Conservation (phyloP, 2,113 vertebrate species). For the Plectropomus leopardus region DNA sequence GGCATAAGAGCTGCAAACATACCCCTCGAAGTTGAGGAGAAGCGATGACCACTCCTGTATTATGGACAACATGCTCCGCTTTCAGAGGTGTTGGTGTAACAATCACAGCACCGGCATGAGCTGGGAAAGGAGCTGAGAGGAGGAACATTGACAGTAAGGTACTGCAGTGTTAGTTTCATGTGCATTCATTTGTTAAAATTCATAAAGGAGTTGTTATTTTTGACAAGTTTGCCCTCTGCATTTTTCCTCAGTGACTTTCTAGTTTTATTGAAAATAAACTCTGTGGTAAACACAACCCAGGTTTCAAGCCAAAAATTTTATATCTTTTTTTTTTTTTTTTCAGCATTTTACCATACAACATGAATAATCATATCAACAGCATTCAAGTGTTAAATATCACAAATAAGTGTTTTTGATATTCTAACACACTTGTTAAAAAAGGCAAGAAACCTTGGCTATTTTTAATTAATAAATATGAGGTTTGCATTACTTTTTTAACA, state of each 20-base stretch:
- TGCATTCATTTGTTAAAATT: background rate
- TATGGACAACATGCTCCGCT: constrained; percentile 86
- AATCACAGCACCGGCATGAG: constrained; percentile 89
- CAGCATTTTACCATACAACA: too few species aligned
- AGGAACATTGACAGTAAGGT: background rate
- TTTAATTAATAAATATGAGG: too few species aligned
- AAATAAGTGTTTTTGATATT: too few species aligned
- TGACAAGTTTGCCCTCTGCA: background rate
- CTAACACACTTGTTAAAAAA: too few species aligned
- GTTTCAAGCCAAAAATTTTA: background rate
- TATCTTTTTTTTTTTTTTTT: too few species aligned
- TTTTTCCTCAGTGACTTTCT: background rate
- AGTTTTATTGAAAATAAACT: background rate
- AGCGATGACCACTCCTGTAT: constrained; percentile 88
- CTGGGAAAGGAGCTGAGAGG: constrained; percentile 87
- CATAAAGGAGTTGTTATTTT: background rate
- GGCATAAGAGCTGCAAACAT: constrained; percentile 54
- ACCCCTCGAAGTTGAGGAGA: constrained; percentile 89
- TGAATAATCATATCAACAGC: too few species aligned
- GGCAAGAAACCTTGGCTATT: too few species aligned
- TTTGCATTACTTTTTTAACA: too few species aligned
- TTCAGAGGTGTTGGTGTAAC: constrained; percentile 91
- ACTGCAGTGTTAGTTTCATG: background rate
- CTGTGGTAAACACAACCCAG: background rate
- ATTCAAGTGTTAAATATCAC: too few species aligned